These are phyloP conservation scores for Troglohyphantes excavatus DNA, from an alignment of 2,888 invertebrate species.

Conservation along the genomic window DNA sequence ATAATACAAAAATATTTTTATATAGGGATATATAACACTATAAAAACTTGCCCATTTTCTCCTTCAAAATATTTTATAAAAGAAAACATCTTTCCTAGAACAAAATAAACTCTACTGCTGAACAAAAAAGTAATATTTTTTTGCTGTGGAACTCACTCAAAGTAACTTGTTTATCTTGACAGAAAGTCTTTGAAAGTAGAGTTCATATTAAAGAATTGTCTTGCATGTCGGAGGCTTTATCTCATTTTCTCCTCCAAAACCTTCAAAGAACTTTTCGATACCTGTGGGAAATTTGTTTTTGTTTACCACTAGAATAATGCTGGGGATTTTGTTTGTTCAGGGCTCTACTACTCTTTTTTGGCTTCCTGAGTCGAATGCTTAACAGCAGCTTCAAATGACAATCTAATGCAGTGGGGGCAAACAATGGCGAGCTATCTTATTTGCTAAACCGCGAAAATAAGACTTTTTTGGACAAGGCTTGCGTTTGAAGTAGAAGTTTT, in stretches of 20 bases:
- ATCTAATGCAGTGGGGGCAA: not conserved
- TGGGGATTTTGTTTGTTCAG: not conserved
- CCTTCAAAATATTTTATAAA: too few species aligned
- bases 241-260: not conserved
- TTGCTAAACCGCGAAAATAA: not conserved
- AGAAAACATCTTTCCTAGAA: too few species aligned
- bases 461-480: too few species aligned
- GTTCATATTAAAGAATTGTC: not conserved
- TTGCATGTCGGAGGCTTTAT: slow-evolving; percentile 13
- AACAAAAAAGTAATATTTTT: too few species aligned
- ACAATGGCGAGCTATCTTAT: not conserved
- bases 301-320: not conserved
- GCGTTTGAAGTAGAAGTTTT: too few species aligned
- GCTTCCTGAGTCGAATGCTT: not conserved
- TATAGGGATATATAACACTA: too few species aligned
- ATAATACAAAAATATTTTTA: too few species aligned
- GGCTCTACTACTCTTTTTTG: too few species aligned
- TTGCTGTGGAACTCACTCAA: not conserved
- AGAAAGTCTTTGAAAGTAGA: not conserved
- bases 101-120: too few species aligned
- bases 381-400: not conserved
- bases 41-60: too few species aligned
- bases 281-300: slow-evolving; percentile 14
- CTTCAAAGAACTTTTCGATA: not conserved
- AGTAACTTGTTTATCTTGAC: slow-evolving; percentile 17